Percentiles rank a stretch among this genome's conserved stretches.
These are phyloP conservation scores for Siphamia tubifer DNA, from an alignment of 2,113 vertebrate genomes.

Conservation along the genomic window DNA sequence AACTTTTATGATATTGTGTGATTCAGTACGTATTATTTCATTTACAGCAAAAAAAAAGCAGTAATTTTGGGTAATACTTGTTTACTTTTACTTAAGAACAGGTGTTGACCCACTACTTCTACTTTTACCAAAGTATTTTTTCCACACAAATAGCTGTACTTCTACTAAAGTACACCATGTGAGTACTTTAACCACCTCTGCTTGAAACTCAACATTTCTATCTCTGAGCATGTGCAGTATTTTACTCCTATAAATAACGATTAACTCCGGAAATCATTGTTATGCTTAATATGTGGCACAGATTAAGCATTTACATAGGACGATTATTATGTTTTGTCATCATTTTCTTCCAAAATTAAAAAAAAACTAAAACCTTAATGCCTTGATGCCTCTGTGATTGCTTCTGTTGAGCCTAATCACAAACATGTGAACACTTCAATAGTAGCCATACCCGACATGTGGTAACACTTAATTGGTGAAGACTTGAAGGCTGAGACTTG, in stretches of 20 bases:
- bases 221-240: not conserved
- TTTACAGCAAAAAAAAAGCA: no score
- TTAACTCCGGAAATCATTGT: not conserved
- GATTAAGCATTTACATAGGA: not conserved
- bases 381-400: conserved; percentile 21
- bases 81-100: no score
- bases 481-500: conserved; percentile 5
- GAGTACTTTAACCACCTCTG: no score
- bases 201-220: conserved; percentile 5
- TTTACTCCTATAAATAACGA: not conserved
- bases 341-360: not conserved
- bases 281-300: not conserved
- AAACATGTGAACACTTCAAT: conserved; percentile 33
- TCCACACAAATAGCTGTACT: no score
- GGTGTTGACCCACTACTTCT: no score
- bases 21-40: no score
- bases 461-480: conserved; percentile 52
- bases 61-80: no score
- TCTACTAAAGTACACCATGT: no score
- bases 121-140: no score
- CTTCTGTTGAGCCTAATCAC: conserved; percentile 19
- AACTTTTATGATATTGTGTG: no score
- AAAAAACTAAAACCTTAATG: not conserved
- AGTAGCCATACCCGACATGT: conserved; percentile 25
- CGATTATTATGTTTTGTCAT: conserved; percentile 3